These are phyloP conservation scores for Triplophysa yarkandensis DNA, from an alignment of 2,797 vertebrate species.

Conservation along the genomic window DNA sequence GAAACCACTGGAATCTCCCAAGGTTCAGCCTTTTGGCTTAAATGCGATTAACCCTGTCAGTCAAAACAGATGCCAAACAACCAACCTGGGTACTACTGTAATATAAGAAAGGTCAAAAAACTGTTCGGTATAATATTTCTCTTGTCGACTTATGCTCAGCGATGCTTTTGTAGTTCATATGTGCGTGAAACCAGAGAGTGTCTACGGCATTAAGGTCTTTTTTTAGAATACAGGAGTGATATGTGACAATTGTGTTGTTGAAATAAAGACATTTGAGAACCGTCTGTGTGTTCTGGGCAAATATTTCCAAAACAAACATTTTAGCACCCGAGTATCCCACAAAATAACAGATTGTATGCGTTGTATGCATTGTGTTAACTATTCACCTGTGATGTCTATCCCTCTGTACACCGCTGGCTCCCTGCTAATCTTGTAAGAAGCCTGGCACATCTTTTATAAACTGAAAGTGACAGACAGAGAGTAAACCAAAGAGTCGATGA, in stretches of 20 bases:
- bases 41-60: neutral
- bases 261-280: slow-evolving; percentile 34
- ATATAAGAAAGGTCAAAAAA: slow-evolving; percentile 37
- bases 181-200: slow-evolving; percentile 10
- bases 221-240: slow-evolving; percentile 17
- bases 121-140: slow-evolving; percentile 34
- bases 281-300: slow-evolving; percentile 33
- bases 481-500: neutral
- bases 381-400: slow-evolving; percentile 72
- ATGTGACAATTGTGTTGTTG: neutral
- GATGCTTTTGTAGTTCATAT: slow-evolving; percentile 7
- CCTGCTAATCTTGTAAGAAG: slow-evolving; percentile 89
- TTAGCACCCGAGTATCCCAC: slow-evolving; percentile 20
- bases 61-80: neutral
- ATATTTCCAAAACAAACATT: slow-evolving; percentile 19
- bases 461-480: slow-evolving; percentile 64
- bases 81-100: slow-evolving; percentile 9
- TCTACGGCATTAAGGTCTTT: neutral
- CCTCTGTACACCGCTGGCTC: slow-evolving; percentile 85
- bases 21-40: neutral
- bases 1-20: slow-evolving; percentile 12
- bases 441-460: slow-evolving; percentile 91
- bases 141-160: neutral
- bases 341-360: slow-evolving; percentile 14
- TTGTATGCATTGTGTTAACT: slow-evolving; percentile 26